Percentiles rank a stretch among this genome's conserved stretches.
These are phyloP conservation scores for Hippocampus zosterae DNA, from an alignment of 2,113 vertebrate genomes.

Conservation along the genomic window DNA sequence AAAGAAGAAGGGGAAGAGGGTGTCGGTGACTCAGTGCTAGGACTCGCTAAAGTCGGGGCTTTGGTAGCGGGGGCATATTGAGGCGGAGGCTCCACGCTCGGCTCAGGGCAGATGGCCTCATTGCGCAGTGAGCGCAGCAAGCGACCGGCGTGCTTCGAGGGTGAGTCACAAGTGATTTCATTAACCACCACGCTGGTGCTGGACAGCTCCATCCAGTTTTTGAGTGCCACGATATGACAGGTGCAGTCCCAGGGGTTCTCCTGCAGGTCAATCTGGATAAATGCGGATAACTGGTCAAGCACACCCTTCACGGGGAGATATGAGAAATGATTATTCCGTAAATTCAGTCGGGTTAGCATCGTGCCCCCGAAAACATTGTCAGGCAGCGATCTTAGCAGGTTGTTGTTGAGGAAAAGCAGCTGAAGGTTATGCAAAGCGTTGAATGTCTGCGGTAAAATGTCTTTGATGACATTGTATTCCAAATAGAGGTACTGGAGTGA, in stretches of 20 bases:
- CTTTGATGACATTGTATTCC: conserved; percentile 98
- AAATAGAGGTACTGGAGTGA: conserved; percentile 96
- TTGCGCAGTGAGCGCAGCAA: conserved; percentile 89
- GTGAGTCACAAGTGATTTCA: conserved; percentile 94
- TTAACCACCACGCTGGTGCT: conserved; percentile 90
- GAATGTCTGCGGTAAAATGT: conserved; percentile 88
- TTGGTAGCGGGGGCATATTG: conserved; percentile 71
- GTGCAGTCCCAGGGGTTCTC: conserved; percentile 99
- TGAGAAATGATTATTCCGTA: conserved; percentile 96
- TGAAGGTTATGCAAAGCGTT: conserved; percentile 88
- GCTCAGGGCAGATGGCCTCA: conserved; percentile 90
- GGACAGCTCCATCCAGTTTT: conserved; percentile 94
- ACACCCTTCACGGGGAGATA: conserved; percentile 87
- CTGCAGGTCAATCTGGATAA: conserved; percentile 98
- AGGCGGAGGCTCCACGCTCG: conserved; percentile 64
- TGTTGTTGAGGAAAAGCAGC: conserved; percentile 96
- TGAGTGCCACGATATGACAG: conserved; percentile 88
- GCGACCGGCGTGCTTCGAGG: conserved; percentile 85
- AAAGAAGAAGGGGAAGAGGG: conserved; percentile 38
- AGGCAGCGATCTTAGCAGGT: conserved; percentile 86
- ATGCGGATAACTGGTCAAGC: conserved; percentile 92
- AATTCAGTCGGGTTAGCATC: conserved; percentile 90
- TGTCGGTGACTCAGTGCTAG: conserved; percentile 71
- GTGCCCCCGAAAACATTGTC: conserved; percentile 88
- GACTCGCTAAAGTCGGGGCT: conserved; percentile 72